phyloP scores from a whole-genome alignment of 23 tunicate genomes.

The Phallusia fumigata region DNA sequence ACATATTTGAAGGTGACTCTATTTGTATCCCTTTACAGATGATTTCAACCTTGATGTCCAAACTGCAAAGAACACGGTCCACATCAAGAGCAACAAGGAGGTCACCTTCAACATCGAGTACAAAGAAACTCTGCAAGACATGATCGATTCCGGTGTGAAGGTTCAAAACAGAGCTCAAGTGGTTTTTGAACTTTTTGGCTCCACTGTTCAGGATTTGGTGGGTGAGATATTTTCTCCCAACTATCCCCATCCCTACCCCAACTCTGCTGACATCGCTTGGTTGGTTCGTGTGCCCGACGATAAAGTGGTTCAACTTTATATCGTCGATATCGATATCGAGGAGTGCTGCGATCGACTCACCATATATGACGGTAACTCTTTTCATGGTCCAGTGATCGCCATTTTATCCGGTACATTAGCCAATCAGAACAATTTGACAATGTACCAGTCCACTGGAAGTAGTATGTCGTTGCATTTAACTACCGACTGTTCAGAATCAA shows the following conservation, averaged over 20 bases:
- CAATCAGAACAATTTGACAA: background rate
- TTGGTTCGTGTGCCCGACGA: conserved; percentile 20
- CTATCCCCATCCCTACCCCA: conserved; percentile 49
- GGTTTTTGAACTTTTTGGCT: conserved; percentile 8
- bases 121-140: background rate
- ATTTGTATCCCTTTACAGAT: background rate
- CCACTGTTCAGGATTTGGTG: conserved; percentile 13
- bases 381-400: background rate
- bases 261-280: conserved; percentile 48
- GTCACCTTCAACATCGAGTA: conserved; percentile 23
- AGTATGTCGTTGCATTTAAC: background rate
- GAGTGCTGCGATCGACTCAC: conserved; percentile 25
- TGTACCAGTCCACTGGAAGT: background rate
- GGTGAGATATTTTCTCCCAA: conserved; percentile 46
- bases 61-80: background rate
- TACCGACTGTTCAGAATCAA: background rate
- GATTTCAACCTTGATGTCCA: background rate
- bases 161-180: conserved; percentile 16
- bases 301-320: background rate
- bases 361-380: background rate
- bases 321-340: conserved; percentile 20
- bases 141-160: conserved; percentile 9
- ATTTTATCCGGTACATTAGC: background rate
- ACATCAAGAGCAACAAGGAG: conserved; percentile 20
- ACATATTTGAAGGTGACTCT: too few species aligned